A percentile compares a stretch with the other conserved stretches of the same genome.
Conservation (phyloP, 2,888 invertebrate species). For the Protodeltote pygarga region DNA sequence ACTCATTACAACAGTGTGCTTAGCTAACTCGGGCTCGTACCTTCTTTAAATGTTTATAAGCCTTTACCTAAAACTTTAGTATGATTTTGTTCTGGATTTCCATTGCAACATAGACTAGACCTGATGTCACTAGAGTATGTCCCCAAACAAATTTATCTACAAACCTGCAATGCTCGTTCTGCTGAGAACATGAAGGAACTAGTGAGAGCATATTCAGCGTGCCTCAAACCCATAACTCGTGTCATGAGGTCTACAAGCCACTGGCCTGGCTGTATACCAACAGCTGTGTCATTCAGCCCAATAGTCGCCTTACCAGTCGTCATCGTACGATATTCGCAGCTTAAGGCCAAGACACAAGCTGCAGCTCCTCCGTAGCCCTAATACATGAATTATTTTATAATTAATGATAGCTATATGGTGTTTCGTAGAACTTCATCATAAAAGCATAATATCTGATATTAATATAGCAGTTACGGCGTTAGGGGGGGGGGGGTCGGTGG, state of each 20-base stretch:
- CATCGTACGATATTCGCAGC: constrained; percentile 90
- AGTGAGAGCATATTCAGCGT: constrained; percentile 89
- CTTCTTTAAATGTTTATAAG: no score
- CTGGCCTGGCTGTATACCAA: constrained; percentile 90
- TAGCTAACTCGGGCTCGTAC: no score
- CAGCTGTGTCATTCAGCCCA: constrained; percentile 92
- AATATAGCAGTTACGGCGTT: not conserved
- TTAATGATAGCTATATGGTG: not conserved
- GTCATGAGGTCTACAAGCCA: constrained; percentile 87
- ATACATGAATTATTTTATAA: not conserved
- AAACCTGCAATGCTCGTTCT: constrained; percentile 88
- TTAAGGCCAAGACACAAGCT: constrained; percentile 88
- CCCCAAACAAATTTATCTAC: not conserved
- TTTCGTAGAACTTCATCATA: no score
- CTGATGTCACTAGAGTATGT: no score
- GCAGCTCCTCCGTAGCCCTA: constrained; percentile 82
- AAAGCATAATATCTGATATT: no score
- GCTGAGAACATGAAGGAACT: constrained; percentile 89
- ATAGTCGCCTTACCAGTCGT: constrained; percentile 78
- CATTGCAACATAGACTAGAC: no score
- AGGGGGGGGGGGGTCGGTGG: not conserved
- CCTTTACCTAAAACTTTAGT: no score
- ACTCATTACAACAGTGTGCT: no score
- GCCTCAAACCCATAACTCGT: constrained; percentile 86
- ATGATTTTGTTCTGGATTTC: no score